phyloP scores from a whole-genome alignment of 2,888 invertebrate species.

The Ophion ellenae region DNA sequence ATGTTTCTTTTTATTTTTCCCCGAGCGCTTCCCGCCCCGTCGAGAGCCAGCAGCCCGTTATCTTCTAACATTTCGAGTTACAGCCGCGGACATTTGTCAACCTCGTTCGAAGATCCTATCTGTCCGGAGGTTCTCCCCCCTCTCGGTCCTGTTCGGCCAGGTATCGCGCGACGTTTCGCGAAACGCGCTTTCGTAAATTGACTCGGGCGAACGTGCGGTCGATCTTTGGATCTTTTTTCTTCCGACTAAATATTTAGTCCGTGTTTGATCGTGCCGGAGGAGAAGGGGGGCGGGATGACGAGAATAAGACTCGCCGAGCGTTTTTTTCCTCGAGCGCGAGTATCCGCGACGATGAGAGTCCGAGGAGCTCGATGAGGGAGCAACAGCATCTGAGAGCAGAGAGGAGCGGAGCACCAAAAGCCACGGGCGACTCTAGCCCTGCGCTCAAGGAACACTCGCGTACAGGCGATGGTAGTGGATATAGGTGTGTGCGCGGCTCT shows the following conservation, averaged over 20 bases:
- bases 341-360: no score
- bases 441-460: conserved; percentile 52
- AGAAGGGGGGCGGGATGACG: neutral
- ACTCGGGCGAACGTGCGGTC: no score
- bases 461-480: conserved; percentile 10
- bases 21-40: conserved; percentile 20
- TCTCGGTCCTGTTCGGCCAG: conserved; percentile 3
- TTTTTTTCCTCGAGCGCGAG: no score
- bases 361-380: neutral
- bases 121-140: conserved; percentile 35
- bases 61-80: conserved; percentile 60
- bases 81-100: conserved; percentile 65
- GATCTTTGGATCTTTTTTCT: conserved; percentile 8
- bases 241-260: neutral
- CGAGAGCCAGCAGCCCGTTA: conserved; percentile 46
- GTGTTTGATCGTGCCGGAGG: no score
- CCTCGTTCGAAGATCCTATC: conserved; percentile 63
- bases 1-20: neutral
- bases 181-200: no score
- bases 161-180: neutral
- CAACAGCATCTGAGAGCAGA: conserved; percentile 13
- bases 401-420: conserved; percentile 26
- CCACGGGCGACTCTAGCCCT: conserved; percentile 58
- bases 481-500: neutral
- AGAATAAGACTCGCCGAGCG: neutral